phyloP scores from a whole-genome alignment of 2,888 invertebrate species.

The Andrena flavipes region DNA sequence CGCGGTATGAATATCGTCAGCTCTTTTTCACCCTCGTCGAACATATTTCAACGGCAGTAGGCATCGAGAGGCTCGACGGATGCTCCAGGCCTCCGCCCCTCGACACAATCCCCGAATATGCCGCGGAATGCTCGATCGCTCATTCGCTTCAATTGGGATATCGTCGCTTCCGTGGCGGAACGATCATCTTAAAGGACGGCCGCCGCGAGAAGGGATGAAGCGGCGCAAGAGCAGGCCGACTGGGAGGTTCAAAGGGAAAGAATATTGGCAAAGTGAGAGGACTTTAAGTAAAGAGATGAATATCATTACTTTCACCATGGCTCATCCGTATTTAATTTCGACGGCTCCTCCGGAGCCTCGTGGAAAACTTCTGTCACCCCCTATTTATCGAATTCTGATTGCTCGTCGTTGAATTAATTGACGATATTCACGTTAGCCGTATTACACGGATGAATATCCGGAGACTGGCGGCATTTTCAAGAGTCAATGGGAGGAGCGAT shows the following conservation, averaged over 20 bases:
- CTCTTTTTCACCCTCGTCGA: slow-evolving; percentile 83
- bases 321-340: slow-evolving; percentile 26
- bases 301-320: slow-evolving; percentile 26
- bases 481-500: neutral
- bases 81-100: slow-evolving; percentile 35
- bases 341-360: neutral
- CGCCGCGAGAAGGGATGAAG: slow-evolving; percentile 11
- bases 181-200: slow-evolving; percentile 43
- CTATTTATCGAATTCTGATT: neutral
- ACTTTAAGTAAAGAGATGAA: slow-evolving; percentile 28
- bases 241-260: slow-evolving; percentile 12
- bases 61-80: slow-evolving; percentile 68
- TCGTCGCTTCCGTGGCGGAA: slow-evolving; percentile 58
- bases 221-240: slow-evolving; percentile 7
- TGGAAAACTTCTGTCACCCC: neutral
- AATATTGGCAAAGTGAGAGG: slow-evolving; percentile 24
- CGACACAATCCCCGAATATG: slow-evolving; percentile 64
- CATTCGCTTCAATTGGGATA: slow-evolving; percentile 71
- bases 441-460: no score
- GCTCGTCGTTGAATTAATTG: neutral
- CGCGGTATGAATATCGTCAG: slow-evolving; percentile 81
- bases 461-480: no score
- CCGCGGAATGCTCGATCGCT: slow-evolving; percentile 67
- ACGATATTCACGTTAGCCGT: neutral
- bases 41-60: slow-evolving; percentile 77